Evolutionary conservation across 2,888 invertebrate species (phyloP).

Genomic region (Philereme vetulata): DNA sequence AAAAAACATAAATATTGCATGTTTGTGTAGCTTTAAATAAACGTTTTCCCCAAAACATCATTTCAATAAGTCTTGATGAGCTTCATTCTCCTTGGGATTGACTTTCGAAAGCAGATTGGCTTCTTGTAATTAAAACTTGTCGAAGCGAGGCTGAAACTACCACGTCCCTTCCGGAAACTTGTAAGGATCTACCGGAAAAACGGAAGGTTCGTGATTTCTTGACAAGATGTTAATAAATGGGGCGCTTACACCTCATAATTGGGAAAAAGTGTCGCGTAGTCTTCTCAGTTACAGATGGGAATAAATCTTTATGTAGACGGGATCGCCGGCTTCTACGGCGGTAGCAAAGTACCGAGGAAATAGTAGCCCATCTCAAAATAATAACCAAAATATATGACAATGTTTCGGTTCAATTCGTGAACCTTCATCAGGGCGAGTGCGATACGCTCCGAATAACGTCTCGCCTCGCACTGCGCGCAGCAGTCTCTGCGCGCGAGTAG

Average conservation of each 20-base stretch:
- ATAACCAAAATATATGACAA: too few species aligned
- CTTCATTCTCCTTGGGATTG: conserved; percentile 17
- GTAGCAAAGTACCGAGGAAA: conserved; percentile 8
- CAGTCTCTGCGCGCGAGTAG: too few species aligned
- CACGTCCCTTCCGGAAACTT: conserved; percentile 17
- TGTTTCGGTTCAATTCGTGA: too few species aligned
- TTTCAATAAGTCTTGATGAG: conserved; percentile 11
- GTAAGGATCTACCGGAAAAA: conserved; percentile 35
- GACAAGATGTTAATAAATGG: conserved; percentile 81
- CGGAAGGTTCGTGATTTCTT: conserved; percentile 65
- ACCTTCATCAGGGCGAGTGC: too few species aligned
- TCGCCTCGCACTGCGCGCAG: too few species aligned
- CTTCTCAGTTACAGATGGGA: conserved; percentile 81
- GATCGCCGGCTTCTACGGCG: conserved; percentile 48
- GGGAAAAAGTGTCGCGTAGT: conserved; percentile 81
- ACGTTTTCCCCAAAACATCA: background rate
- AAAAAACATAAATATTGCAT: too few species aligned
- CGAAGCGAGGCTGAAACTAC: conserved; percentile 34
- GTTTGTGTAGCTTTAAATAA: too few species aligned
- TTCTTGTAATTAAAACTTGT: conserved; percentile 51
- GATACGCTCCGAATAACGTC: too few species aligned
- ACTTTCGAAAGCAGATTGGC: conserved; percentile 36
- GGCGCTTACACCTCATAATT: conserved; percentile 80
- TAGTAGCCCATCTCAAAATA: conserved; percentile 6
- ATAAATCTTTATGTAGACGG: conserved; percentile 82